A percentile compares a stretch with the other conserved stretches of the same genome.
These are phyloP conservation scores for Cylindroiulus punctatus DNA, from an alignment of 2,888 invertebrate genomes.

Conservation along the genomic window DNA sequence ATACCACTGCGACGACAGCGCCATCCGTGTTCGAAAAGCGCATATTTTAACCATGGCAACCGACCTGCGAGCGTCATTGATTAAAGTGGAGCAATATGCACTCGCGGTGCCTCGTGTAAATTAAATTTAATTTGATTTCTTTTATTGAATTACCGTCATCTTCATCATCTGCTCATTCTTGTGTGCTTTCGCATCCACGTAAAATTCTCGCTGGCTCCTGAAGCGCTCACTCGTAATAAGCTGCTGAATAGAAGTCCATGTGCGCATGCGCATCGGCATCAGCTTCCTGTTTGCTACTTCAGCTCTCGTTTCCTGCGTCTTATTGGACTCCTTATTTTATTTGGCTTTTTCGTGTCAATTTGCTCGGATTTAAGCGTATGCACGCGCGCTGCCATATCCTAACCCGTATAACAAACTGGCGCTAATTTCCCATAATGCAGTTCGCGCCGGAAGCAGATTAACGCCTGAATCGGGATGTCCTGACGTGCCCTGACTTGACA, in stretches of 20 bases:
- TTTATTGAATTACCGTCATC: constrained; percentile 42
- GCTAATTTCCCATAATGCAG: constrained; percentile 26
- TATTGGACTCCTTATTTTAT: not conserved
- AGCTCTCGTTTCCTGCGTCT: not conserved
- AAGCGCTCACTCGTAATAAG: not conserved
- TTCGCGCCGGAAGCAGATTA: not conserved
- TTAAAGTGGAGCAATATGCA: not conserved
- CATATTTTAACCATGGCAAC: not conserved
- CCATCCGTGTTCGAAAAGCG: not conserved
- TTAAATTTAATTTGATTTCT: constrained; percentile 42
- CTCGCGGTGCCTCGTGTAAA: constrained; percentile 5
- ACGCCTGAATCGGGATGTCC: constrained; percentile 6
- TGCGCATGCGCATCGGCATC: not conserved
- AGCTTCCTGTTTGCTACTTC: constrained; percentile 12
- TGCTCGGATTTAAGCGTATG: constrained; percentile 14
- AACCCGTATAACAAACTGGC: not conserved
- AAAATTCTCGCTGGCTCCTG: not conserved
- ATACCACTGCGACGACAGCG: not conserved
- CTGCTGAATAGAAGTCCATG: not conserved
- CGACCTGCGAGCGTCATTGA: constrained; percentile 3
- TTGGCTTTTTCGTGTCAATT: not conserved
- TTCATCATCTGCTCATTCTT: constrained; percentile 34
- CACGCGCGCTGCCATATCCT: not conserved
- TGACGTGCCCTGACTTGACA: not conserved
- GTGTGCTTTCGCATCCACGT: not conserved